Conservation (phyloP, 2,888 invertebrate genomes). For the Dioctria linearis region DNA sequence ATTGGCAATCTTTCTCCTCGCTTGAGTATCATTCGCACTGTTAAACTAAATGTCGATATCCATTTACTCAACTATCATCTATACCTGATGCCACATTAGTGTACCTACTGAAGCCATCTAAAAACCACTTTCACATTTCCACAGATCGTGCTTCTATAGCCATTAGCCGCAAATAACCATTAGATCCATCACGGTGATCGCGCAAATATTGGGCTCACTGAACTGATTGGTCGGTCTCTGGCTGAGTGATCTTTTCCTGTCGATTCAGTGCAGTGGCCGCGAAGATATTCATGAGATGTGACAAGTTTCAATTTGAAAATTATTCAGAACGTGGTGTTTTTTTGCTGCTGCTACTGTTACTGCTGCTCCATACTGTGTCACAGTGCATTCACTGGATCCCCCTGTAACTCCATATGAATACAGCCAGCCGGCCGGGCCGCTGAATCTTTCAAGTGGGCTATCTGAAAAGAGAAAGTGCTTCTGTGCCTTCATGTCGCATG, state of each 20-base stretch:
- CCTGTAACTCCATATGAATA: not conserved
- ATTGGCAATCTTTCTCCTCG: not conserved
- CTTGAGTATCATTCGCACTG: not conserved
- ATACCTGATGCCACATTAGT: not conserved
- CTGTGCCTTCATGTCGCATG: not conserved
- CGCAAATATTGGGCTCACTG: no score
- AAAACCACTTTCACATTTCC: constrained; percentile 21
- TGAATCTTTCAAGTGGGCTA: not conserved
- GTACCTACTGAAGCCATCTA: not conserved
- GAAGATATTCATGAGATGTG: no score
- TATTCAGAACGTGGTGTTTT: no score
- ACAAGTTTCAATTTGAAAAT: no score
- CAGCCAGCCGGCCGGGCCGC: not conserved
- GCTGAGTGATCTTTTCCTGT: no score
- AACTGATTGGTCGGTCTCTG: no score
- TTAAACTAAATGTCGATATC: constrained; percentile 5
- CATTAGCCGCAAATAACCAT: not conserved
- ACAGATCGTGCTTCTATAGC: not conserved
- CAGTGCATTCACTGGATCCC: not conserved
- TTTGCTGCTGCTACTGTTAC: no score
- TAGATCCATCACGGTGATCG: no score
- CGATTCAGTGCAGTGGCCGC: no score
- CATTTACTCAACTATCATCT: not conserved
- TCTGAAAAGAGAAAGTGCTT: constrained; percentile 16
- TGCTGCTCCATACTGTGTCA: no score